Percentiles rank a stretch among this genome's conserved stretches.
These are phyloP conservation scores for Amazona guildingii DNA, from an alignment of 2,113 vertebrate species.

Conservation along the genomic window DNA sequence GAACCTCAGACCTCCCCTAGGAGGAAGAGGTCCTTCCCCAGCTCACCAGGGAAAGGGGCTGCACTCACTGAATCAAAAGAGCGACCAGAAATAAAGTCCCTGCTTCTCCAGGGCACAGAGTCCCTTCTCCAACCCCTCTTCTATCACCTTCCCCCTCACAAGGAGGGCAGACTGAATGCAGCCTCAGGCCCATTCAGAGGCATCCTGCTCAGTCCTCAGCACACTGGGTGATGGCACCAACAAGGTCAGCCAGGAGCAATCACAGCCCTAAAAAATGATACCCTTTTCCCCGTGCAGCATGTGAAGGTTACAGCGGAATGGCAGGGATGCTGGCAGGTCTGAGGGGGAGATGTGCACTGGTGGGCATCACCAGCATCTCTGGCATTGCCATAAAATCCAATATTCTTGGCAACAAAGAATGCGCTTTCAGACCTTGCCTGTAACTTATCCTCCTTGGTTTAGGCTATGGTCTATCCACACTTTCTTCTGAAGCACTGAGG, in stretches of 20 bases:
- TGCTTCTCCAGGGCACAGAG: neutral
- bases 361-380: neutral
- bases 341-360: neutral
- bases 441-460: neutral
- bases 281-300: neutral
- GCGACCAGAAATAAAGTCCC: neutral
- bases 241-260: neutral
- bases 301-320: neutral
- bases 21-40: neutral
- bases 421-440: neutral
- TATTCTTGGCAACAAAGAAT: neutral
- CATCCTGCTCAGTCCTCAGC: neutral
- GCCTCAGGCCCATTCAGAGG: neutral
- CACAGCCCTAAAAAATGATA: neutral
- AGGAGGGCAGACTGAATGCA: neutral
- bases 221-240: neutral
- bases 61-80: neutral
- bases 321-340: neutral
- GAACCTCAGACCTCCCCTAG: neutral
- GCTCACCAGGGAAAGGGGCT: neutral
- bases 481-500: fast-evolving
- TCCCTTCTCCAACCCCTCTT: neutral
- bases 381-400: neutral
- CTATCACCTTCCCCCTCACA: neutral
- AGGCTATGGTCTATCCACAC: neutral